These are phyloP conservation scores for Ctenodactylus gundi DNA, from an alignment of 2,113 vertebrate species.

Conservation along the genomic window DNA sequence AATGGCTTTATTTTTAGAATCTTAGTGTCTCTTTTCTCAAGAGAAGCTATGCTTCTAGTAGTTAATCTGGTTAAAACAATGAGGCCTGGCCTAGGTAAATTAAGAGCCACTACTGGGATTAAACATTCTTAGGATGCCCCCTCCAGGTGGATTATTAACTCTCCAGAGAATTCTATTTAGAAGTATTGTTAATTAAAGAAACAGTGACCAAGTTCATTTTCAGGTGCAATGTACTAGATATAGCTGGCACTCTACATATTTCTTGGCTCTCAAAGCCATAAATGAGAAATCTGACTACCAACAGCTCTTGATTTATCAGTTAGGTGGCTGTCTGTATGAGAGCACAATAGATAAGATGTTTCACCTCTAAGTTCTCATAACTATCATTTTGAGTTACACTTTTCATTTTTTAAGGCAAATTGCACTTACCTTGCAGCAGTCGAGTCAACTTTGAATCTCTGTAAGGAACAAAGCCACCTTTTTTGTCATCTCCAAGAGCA, in stretches of 20 bases:
- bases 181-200: conserved; percentile 15
- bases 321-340: not conserved
- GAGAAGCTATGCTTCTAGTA: conserved; percentile 8
- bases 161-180: conserved; percentile 43
- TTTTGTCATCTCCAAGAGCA: conserved; percentile 97
- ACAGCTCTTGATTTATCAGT: conserved; percentile 36
- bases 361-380: conserved; percentile 10
- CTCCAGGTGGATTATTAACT: conserved; percentile 45
- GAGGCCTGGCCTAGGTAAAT: not conserved
- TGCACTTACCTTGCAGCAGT: conserved; percentile 92
- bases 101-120: not conserved
- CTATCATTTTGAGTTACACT: conserved; percentile 26
- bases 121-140: conserved; percentile 52
- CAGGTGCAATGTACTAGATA: conserved; percentile 29
- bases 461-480: conserved; percentile 94
- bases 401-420: conserved; percentile 19
- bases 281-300: conserved; percentile 19
- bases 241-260: conserved; percentile 5
- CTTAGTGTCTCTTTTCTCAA: not conserved
- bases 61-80: conserved; percentile 46
- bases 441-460: conserved; percentile 97
- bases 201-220: conserved; percentile 49
- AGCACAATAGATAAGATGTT: not conserved
- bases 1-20: conserved; percentile 24
- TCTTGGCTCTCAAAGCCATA: conserved; percentile 38